Evolutionary conservation across 2,888 invertebrate genomes (phyloP).

Genomic region (Eristalis arbustorum): DNA sequence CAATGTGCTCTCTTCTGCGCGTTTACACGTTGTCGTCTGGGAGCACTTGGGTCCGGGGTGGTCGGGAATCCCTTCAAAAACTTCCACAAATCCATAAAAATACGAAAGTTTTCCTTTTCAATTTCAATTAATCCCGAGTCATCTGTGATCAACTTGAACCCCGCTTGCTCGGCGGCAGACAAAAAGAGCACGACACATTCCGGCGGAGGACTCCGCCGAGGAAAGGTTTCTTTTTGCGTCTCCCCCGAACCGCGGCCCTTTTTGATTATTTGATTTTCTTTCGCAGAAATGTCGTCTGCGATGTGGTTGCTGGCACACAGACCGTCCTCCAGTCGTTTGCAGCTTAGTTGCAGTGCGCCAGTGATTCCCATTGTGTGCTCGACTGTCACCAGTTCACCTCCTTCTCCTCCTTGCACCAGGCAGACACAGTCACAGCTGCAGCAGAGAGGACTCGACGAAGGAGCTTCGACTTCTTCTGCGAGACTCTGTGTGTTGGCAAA

Average conservation of each 20-base stretch:
- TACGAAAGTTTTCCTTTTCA: slow-evolving; percentile 49
- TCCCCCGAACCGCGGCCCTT: not conserved
- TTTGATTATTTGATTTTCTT: not conserved
- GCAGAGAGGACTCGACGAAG: not conserved
- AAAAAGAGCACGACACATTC: slow-evolving; percentile 17
- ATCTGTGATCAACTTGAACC: slow-evolving; percentile 60
- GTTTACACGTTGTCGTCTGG: slow-evolving; percentile 23
- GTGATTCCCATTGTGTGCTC: slow-evolving; percentile 56
- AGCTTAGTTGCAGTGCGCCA: slow-evolving; percentile 44
- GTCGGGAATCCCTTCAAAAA: not conserved
- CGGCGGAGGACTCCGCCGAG: not conserved
- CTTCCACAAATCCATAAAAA: slow-evolving; percentile 14
- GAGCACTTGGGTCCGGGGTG: too few species aligned
- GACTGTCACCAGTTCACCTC: slow-evolving; percentile 24
- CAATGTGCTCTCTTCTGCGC: slow-evolving; percentile 3
- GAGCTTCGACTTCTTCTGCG: too few species aligned
- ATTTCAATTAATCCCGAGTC: slow-evolving; percentile 57
- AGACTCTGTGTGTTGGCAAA: not conserved
- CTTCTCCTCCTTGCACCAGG: not conserved
- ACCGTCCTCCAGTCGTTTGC: slow-evolving; percentile 36
- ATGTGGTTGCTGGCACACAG: slow-evolving; percentile 37
- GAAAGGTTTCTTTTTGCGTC: not conserved
- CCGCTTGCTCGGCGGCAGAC: slow-evolving; percentile 9
- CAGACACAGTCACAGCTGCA: not conserved
- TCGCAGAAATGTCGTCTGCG: slow-evolving; percentile 37